Percentiles rank a stretch among this genome's conserved stretches.
Evolutionary conservation across 2,888 invertebrate genomes (phyloP).

Genomic region (Griposia aprilina): DNA sequence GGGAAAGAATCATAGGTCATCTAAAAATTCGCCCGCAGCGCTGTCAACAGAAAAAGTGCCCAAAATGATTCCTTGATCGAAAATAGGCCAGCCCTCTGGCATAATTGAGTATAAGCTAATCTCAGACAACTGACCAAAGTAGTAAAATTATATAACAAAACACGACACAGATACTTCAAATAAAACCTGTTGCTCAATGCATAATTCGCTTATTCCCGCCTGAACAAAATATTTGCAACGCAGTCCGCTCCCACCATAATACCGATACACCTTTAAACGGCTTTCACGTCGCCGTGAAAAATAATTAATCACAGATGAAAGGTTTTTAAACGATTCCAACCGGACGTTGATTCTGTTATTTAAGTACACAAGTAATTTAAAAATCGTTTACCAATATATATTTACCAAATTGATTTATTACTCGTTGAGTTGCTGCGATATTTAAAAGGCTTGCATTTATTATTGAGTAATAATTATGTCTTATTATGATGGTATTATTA

Average conservation of each 20-base stretch:
- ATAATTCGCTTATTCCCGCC: conserved; percentile 9
- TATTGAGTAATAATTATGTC: conserved; percentile 40
- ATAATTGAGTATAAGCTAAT: not conserved
- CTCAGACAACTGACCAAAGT: not conserved
- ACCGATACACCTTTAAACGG: conserved; percentile 57
- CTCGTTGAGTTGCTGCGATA: conserved; percentile 12
- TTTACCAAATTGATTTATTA: conserved; percentile 60
- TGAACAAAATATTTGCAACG: conserved; percentile 17
- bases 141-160: not conserved
- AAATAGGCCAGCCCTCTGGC: not conserved
- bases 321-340: conserved; percentile 66
- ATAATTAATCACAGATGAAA: conserved; percentile 73
- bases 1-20: not conserved
- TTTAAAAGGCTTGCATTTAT: conserved; percentile 46
- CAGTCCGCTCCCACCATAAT: conserved; percentile 21
- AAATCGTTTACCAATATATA: conserved; percentile 57
- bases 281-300: conserved; percentile 61
- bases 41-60: not conserved
- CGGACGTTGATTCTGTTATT: conserved; percentile 59
- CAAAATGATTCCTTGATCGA: not conserved
- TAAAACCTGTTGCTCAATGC: conserved; percentile 36
- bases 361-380: conserved; percentile 62
- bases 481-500: conserved; percentile 31
- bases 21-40: not conserved
- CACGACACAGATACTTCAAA: conserved; percentile 1